These are phyloP conservation scores for Sylvia atricapilla DNA, from an alignment of 2,113 vertebrate genomes.

Conservation along the genomic window DNA sequence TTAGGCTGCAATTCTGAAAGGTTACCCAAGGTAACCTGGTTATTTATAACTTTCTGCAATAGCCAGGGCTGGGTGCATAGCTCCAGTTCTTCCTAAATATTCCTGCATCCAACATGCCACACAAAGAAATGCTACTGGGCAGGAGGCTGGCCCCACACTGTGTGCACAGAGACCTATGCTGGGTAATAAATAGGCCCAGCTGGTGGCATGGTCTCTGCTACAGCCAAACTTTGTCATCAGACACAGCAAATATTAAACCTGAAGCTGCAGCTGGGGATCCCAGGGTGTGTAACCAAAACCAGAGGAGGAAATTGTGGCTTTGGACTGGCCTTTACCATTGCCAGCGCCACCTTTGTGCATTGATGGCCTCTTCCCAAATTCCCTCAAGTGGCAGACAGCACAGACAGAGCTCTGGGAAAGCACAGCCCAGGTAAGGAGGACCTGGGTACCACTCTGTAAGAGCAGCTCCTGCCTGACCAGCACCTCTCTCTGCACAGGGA, in stretches of 20 bases:
- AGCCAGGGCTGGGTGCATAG: not conserved
- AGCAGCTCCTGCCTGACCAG: not conserved
- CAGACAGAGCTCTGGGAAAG: not conserved
- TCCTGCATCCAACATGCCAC: not conserved
- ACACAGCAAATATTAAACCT: not conserved
- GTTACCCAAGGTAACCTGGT: not conserved
- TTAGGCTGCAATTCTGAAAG: not conserved
- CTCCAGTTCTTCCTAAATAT: not conserved
- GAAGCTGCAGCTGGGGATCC: not conserved
- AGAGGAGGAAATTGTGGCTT: not conserved
- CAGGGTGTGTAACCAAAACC: not conserved
- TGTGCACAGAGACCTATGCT: accelerated
- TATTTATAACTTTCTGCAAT: not conserved
- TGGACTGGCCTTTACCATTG: not conserved
- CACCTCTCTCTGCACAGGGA: not conserved
- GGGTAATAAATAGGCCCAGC: not conserved
- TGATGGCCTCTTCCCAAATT: not conserved
- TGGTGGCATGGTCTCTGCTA: not conserved
- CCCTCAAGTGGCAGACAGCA: not conserved
- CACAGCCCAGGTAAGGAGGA: accelerated
- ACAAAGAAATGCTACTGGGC: not conserved
- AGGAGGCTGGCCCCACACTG: not conserved
- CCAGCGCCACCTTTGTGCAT: not conserved
- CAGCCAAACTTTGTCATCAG: not conserved
- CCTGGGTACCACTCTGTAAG: not conserved